Evolutionary conservation across 1,140 invertebrate genomes (phyloP).

Genomic region (Lethrus apterus): DNA sequence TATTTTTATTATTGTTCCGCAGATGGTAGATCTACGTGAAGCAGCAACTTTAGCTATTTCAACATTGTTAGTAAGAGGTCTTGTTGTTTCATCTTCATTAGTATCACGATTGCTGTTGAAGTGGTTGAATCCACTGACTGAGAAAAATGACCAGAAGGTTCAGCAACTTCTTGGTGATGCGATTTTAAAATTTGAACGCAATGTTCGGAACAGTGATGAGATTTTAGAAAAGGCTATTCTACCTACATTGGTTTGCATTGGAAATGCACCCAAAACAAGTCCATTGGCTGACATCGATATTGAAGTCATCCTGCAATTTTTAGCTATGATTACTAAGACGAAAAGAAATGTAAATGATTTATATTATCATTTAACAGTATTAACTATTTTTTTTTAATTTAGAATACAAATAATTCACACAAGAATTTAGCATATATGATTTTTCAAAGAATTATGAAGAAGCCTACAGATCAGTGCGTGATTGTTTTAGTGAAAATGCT

Average conservation of each 20-base stretch:
- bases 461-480: conserved; percentile 1
- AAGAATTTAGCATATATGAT: conserved; percentile 4
- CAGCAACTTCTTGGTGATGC: conserved; percentile 19
- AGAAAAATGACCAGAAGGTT: conserved; percentile 16
- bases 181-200: conserved; percentile 15
- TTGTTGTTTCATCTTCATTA: conserved; percentile 11
- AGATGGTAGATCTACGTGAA: conserved; percentile 22
- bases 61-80: conserved; percentile 16
- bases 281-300: conserved; percentile 50
- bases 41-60: conserved; percentile 15
- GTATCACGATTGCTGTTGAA: conserved; percentile 25
- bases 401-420: conserved; percentile 1
- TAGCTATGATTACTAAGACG: conserved; percentile 22
- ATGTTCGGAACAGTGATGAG: conserved; percentile 35
- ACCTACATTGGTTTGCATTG: conserved; percentile 50
- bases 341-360: too few relatives aligned
- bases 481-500: conserved; percentile 4
- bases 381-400: too few relatives aligned
- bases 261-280: conserved; percentile 52
- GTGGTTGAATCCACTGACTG: conserved; percentile 28
- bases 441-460: background rate
- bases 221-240: conserved; percentile 53
- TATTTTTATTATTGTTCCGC: conserved; percentile 6
- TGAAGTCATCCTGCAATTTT: conserved; percentile 25
- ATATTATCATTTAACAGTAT: too few relatives aligned